Conservation (phyloP, 2,888 invertebrate species). For the Leucophora obtusa region DNA sequence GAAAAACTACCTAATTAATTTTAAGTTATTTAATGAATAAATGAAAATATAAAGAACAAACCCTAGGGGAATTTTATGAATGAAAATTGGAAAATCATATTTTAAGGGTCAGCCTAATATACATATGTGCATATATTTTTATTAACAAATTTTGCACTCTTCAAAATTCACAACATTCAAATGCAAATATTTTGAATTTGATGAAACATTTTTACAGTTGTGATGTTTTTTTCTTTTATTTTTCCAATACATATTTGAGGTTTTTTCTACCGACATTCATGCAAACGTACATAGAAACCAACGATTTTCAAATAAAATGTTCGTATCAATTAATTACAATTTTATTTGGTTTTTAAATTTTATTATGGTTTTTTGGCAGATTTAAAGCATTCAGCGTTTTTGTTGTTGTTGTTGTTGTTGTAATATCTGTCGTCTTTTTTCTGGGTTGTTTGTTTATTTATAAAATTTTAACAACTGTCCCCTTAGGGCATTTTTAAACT, state of each 20-base stretch:
- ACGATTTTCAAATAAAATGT: constrained; percentile 13
- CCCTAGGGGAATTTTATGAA: too few species aligned
- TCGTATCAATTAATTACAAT: constrained; percentile 31
- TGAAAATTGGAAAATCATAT: too few species aligned
- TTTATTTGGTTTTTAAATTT: constrained; percentile 28
- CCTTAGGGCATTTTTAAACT: not conserved
- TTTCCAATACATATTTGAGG: not conserved
- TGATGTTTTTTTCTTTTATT: not conserved
- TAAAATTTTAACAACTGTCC: constrained; percentile 15
- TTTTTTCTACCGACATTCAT: not conserved
- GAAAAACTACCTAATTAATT: too few species aligned
- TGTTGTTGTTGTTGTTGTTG: not conserved
- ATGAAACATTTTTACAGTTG: not conserved
- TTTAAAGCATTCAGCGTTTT: not conserved
- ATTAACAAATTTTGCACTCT: not conserved
- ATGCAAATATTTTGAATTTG: constrained; percentile 30
- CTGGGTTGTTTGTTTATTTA: constrained; percentile 15
- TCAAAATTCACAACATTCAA: constrained; percentile 1
- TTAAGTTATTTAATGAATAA: too few species aligned
- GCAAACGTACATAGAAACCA: not conserved
- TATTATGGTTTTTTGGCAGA: not conserved
- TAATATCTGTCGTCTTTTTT: not conserved
- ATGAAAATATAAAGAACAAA: too few species aligned
- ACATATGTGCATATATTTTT: not conserved
- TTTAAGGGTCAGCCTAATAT: not conserved